Conservation (phyloP, 1,140 invertebrate genomes). For the Zophobas atratus region DNA sequence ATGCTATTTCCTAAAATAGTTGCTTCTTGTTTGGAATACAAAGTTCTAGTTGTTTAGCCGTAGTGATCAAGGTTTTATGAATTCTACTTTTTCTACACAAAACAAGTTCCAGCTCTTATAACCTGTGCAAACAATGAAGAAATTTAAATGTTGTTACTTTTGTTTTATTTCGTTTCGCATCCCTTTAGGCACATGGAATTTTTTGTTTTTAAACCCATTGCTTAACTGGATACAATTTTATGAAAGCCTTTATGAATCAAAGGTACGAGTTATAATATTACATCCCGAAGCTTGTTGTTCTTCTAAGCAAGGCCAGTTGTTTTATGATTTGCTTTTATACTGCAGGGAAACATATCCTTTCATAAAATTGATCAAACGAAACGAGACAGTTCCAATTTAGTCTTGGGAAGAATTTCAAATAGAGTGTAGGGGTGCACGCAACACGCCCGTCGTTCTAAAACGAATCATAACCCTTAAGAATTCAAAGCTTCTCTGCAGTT, state of each 20-base stretch:
- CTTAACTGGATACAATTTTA: conserved; percentile 13
- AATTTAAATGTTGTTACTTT: too few species aligned
- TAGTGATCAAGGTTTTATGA: too few species aligned
- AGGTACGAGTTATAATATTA: not conserved
- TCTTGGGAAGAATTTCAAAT: conserved; percentile 19
- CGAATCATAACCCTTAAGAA: not conserved
- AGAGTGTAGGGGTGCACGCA: not conserved
- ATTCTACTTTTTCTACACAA: too few species aligned
- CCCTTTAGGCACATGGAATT: not conserved
- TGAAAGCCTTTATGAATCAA: conserved; percentile 16
- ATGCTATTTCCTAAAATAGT: too few species aligned
- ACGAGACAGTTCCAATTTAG: conserved; percentile 38
- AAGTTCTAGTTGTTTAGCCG: too few species aligned
- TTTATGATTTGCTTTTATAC: conserved; percentile 42
- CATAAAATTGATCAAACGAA: conserved; percentile 35
- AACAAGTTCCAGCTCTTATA: too few species aligned
- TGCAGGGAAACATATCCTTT: conserved; percentile 35
- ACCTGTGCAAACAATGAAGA: too few species aligned
- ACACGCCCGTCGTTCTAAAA: conserved; percentile 9
- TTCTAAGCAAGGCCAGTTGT: conserved; percentile 25
- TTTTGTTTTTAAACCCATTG: not conserved
- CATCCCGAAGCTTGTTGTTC: conserved; percentile 32
- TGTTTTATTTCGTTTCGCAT: too few species aligned
- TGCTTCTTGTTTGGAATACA: too few species aligned
- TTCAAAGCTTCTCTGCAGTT: not conserved